These are phyloP conservation scores for Drosophila acutilabella DNA, from an alignment of 2,888 invertebrate species.

Conservation along the genomic window DNA sequence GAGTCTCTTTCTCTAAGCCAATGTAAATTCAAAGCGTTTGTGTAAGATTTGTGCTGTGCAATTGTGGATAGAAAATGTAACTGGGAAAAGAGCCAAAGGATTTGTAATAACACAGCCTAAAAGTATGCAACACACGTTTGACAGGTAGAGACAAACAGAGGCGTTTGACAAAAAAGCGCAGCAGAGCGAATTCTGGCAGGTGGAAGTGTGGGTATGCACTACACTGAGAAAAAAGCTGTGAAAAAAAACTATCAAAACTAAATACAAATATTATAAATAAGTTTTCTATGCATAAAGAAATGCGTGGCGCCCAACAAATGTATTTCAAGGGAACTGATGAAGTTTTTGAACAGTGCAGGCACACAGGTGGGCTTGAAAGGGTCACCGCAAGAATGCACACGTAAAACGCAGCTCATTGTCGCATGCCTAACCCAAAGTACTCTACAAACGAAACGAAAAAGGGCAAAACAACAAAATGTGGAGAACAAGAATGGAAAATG, in stretches of 20 bases:
- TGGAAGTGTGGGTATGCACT: background rate
- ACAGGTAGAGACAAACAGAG: constrained; percentile 53
- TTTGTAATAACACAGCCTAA: constrained; percentile 53
- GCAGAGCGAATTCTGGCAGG: background rate
- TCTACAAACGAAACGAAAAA: constrained; percentile 12
- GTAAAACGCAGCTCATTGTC: constrained; percentile 76
- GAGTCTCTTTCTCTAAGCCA: constrained; percentile 17
- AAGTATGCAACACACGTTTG: constrained; percentile 75
- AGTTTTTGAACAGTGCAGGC: background rate
- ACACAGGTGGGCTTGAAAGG: constrained; percentile 34
- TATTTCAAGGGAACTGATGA: background rate
- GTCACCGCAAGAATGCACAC: constrained; percentile 74
- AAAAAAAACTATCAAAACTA: too few species aligned
- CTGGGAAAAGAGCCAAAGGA: constrained; percentile 8
- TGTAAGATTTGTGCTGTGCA: constrained; percentile 47
- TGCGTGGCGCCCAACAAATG: too few species aligned
- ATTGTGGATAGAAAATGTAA: constrained; percentile 14
- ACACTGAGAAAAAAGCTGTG: background rate
- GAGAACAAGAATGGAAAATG: too few species aligned
- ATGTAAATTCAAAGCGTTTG: constrained; percentile 31
- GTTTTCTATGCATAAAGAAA: too few species aligned
- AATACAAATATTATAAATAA: too few species aligned
- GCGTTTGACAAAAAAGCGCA: constrained; percentile 66
- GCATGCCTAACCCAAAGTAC: constrained; percentile 68
- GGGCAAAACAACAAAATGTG: too few species aligned